Base-by-base conservation (phyloP, 1,140 invertebrate species). In the Drosophila athabasca region DNA sequence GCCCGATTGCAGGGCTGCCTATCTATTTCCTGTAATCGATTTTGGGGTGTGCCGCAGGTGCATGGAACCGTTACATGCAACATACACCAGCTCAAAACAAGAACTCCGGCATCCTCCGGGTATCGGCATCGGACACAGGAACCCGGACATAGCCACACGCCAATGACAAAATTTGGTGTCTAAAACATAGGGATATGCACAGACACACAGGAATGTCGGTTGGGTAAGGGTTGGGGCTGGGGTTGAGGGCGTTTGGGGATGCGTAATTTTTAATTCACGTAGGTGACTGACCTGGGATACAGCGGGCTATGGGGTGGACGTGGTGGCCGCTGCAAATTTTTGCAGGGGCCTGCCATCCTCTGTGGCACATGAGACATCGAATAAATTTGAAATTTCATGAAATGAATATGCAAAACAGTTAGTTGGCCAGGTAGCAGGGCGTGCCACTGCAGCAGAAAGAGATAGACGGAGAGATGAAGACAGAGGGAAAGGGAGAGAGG, bases 371-470 rank as follows among this genome's bases (percentile, higher is more conserved):
- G 54, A 62, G 59, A 69, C 76, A 66, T 72, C 59, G 76, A 76
- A 79, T 79, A 79, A 79, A 79, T 78, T 78, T 75, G 45, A 77
- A 59, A 78, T 76, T 76, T 72, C 73, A 76, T 76, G 73, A 76
- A 67, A 76, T 79, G 73, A 66, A 79, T 76, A 79, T 79, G 73
- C 76, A 79, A 79, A 79, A 71, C 52, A 76, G 71, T 71, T 29
- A 15, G 31, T 29, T 74, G 65, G 45, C 17, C 22, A 53, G 52
- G 17, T 17, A 57, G 31, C 22, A 6, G 19, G 51, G 53, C 44
- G 60, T 59, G 54, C 50, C 52, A 69, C 7, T 26, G 2, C 2
- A 29, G 35, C 8, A 9, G 39, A 29, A 22, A 55, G n/a, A 29
- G 29, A 50, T 39, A 22, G 13, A 3, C 29, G 22, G 41, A 52